phyloP scores from a whole-genome alignment of 2,797 vertebrate species.

The Meriones psammophilus region DNA sequence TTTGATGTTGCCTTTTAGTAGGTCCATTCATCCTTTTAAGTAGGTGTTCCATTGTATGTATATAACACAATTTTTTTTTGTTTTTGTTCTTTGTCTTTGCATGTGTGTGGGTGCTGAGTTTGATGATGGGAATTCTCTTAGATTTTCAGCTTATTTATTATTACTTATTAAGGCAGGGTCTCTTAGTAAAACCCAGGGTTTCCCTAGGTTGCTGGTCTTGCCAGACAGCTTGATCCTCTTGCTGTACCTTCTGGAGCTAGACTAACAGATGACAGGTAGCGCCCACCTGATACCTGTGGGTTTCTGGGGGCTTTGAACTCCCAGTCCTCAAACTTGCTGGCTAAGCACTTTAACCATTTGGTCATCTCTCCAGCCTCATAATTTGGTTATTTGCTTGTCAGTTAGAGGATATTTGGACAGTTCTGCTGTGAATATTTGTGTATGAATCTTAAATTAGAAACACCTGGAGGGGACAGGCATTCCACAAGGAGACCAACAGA shows the following conservation, averaged over 20 bases:
- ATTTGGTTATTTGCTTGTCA: constrained; percentile 6
- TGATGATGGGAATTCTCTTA: not conserved
- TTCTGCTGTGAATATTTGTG: constrained; percentile 46
- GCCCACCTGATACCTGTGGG: not conserved
- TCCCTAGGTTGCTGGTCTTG: not conserved
- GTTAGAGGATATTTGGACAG: not conserved
- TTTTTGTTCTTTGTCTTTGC: not conserved
- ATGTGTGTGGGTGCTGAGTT: not conserved
- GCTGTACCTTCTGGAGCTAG: not conserved
- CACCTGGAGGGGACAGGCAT: too few relatives aligned
- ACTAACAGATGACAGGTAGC: not conserved
- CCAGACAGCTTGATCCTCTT: not conserved
- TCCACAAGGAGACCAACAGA: too few relatives aligned
- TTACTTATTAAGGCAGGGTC: not conserved
- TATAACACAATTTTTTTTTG: not conserved
- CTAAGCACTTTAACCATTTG: not conserved
- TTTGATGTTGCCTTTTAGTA: not conserved
- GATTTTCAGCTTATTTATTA: not conserved
- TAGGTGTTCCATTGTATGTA: not conserved
- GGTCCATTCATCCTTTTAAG: not conserved
- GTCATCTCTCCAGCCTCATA: not conserved
- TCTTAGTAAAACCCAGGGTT: not conserved
- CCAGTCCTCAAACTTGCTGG: not conserved
- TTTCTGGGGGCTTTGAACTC: not conserved
- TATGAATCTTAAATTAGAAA: constrained; percentile 38